Percentiles rank a stretch among this genome's conserved stretches.
These are phyloP conservation scores for human DNA, from an alignment of 2,113 vertebrate species.

Conservation along the genomic window GRCh38 chr4:16565001-16565500, in stretches of 20 bases:
- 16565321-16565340: background rate
- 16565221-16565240: background rate
- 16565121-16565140: background rate
- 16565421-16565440: conserved; percentile 13
- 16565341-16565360: conserved; percentile 1
- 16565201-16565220: background rate
- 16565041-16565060: background rate
- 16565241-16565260: background rate
- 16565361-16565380: conserved; percentile 11
- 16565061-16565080: background rate
- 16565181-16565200: background rate
- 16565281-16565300: background rate
- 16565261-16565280: background rate
- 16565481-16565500: conserved; percentile 59
- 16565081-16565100: background rate
- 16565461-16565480: conserved; percentile 56
- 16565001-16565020: background rate
- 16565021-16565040: background rate
- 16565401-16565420: background rate
- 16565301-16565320: background rate
- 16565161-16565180: background rate
- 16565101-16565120: background rate
- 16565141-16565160: background rate
- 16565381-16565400: conserved; percentile 5
- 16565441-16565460: conserved; percentile 43